Conservation (phyloP, 2,797 vertebrate species). For the Malacoraja senta region DNA sequence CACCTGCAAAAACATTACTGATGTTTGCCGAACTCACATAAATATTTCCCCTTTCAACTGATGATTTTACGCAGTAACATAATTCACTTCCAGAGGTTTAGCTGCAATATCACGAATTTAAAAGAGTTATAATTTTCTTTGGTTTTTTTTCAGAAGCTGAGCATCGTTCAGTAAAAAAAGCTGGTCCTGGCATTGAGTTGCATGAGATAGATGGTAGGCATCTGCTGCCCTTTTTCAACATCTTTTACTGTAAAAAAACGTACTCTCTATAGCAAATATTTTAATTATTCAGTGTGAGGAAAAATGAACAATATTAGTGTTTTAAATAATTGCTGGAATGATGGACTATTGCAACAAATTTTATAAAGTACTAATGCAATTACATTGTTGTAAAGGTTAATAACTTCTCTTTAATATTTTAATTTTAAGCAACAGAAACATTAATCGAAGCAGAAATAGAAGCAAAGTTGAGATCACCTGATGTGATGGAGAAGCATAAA, state of each 20-base stretch:
- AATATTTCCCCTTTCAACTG: background rate
- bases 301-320: background rate
- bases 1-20: background rate
- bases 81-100: background rate
- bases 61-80: background rate
- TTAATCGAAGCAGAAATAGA: slow-evolving; percentile 68
- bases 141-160: slow-evolving; percentile 68
- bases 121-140: slow-evolving; percentile 42
- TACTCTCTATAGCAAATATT: background rate
- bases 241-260: background rate
- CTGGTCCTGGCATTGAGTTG: slow-evolving; percentile 70
- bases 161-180: slow-evolving; percentile 95
- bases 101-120: background rate
- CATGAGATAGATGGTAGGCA: slow-evolving; percentile 77
- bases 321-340: background rate
- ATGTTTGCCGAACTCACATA: background rate
- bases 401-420: slow-evolving; percentile 50
- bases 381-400: background rate
- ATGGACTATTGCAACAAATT: background rate
- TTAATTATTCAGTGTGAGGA: background rate
- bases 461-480: slow-evolving; percentile 57
- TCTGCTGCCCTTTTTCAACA: background rate
- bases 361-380: background rate
- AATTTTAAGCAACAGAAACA: slow-evolving; percentile 67
- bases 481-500: slow-evolving; percentile 55